These are phyloP conservation scores for Gadus chalcogrammus DNA, from an alignment of 2,113 vertebrate species.

Conservation along the genomic window DNA sequence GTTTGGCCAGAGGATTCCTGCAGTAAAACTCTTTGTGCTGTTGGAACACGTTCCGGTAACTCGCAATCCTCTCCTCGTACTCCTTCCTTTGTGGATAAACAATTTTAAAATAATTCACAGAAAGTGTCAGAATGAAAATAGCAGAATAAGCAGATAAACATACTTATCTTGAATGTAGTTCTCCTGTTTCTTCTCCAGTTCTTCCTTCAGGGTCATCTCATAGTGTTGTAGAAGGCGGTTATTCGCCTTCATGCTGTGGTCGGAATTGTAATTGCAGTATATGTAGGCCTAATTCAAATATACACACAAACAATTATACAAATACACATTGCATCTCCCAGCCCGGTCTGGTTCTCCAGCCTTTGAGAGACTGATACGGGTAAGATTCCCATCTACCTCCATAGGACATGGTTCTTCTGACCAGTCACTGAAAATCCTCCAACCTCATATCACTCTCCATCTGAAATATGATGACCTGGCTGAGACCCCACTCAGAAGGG, in stretches of 20 bases:
- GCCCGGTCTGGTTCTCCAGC: too few species aligned
- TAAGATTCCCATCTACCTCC: slow-evolving; percentile 32
- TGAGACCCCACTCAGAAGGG: too few species aligned
- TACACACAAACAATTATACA: too few species aligned
- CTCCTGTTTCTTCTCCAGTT: slow-evolving; percentile 58
- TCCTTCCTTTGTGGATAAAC: slow-evolving; percentile 51
- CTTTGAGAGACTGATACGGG: too few species aligned
- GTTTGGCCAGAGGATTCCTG: slow-evolving; percentile 57
- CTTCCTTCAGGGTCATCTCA: slow-evolving; percentile 61
- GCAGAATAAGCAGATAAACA: slow-evolving; percentile 17
- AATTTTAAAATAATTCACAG: slow-evolving; percentile 12
- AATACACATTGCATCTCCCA: too few species aligned
- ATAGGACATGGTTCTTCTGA: too few species aligned
- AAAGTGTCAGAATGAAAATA: not conserved
- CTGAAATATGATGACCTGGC: too few species aligned
- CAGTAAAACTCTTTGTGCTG: slow-evolving; percentile 63
- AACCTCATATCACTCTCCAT: too few species aligned
- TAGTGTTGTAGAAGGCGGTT: slow-evolving; percentile 61
- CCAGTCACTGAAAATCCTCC: too few species aligned
- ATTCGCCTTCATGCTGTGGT: slow-evolving; percentile 54
- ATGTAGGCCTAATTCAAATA: not conserved
- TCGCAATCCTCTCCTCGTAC: slow-evolving; percentile 64
- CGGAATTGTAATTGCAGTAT: slow-evolving; percentile 9
- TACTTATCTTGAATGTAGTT: slow-evolving; percentile 63
- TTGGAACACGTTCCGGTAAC: slow-evolving; percentile 57